Evolutionary conservation across 2,113 vertebrate species (phyloP).

Genomic region (Anas platyrhynchos): DNA sequence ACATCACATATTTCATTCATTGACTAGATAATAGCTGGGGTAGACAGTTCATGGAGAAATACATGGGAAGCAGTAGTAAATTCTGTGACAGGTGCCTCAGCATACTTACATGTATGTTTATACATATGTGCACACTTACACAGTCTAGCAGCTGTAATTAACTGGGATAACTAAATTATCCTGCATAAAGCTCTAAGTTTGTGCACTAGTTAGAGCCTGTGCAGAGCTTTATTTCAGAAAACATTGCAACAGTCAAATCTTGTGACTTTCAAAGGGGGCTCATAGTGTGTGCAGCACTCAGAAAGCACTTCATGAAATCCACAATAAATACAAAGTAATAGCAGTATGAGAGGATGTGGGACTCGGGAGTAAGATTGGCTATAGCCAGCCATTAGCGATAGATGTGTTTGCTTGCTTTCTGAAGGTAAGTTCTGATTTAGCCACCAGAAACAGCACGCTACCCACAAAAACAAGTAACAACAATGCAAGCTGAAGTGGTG

Average conservation of each 20-base stretch:
- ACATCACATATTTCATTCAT: background rate
- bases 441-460: rapidly evolving
- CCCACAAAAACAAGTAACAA: background rate
- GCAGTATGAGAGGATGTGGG: background rate
- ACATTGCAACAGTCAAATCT: background rate
- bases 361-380: background rate
- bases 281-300: background rate
- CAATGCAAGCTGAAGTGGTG: background rate
- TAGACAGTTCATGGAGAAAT: background rate
- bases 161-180: background rate
- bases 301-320: background rate
- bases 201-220: background rate
- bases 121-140: background rate
- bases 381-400: background rate
- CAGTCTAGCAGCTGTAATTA: background rate
- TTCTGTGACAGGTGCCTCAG: background rate
- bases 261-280: background rate
- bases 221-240: background rate
- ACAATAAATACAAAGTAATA: background rate
- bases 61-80: background rate
- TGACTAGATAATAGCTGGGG: background rate
- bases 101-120: background rate
- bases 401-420: background rate
- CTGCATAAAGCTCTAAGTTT: background rate
- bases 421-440: background rate